Base-by-base conservation (phyloP, 1,140 invertebrate genomes). In the Atta colombica region DNA sequence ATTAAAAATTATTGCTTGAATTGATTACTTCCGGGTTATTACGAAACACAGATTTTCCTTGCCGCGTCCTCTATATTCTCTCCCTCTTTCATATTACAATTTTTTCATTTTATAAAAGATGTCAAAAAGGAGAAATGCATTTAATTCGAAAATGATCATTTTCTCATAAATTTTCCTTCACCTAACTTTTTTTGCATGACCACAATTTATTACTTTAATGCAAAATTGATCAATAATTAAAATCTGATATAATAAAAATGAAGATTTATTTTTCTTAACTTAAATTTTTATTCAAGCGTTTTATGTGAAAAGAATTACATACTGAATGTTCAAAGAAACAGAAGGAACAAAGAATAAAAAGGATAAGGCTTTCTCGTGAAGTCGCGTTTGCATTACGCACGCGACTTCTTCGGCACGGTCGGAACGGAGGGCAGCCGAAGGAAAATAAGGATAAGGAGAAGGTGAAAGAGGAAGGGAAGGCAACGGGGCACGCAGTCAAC, bases 401-500 rank as follows among this genome's bases (percentile, higher is more conserved):
- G 89, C 88, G 89, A 90, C 88, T 89, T 53, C 49, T 53, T 77
- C 60, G 78, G 71, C 35, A 55, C 31, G 58, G 89, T 51, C 72
- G 66, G 53, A 61, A 74, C 77, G 53, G 80, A 80, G 49, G 65
- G 28, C 31, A 55, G 60, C 14, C 53, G 51, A 82, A 58, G 60
- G 72, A 77, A 66, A 80, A 66, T 72, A 86, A 78, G 75, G 45
- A 81, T 18, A 35, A 31, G 69, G 58, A 45, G 66, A 3, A 5
- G 68, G 53, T 61, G 45, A 25, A 74, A 4, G 39, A 72, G n/a
- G 74, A 45, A 81, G 69, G 80, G 69, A 75, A 86, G 39, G 74
- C n/a, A 63, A 77, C 65, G 61, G 77, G 68, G 82, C 61, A 84
- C 71, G 71, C 77, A 90, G 89, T 86, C 81, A 90, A 90, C 89